Conservation (phyloP, 2,797 vertebrate species). For the Hypotaenidia philippensis region DNA sequence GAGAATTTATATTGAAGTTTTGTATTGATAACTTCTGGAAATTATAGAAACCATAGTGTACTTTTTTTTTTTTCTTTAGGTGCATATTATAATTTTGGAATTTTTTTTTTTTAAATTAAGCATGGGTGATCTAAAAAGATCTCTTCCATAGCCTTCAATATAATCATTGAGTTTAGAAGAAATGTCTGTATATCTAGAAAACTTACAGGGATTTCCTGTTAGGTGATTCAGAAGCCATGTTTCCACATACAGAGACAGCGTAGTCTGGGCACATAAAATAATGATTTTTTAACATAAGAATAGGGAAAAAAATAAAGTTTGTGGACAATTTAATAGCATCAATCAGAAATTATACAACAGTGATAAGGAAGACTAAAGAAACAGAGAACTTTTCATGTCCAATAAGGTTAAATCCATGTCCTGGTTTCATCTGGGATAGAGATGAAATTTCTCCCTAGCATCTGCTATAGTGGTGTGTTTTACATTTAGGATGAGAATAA, state of each 20-base stretch:
- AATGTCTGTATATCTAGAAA: neutral
- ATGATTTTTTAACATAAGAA: neutral
- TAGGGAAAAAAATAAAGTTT: neutral
- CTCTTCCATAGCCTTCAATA: neutral
- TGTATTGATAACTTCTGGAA: neutral
- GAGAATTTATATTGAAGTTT: neutral
- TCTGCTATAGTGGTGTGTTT: too few relatives aligned
- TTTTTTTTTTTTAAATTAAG: neutral
- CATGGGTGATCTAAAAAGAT: neutral
- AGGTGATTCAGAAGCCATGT: neutral
- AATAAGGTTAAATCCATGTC: neutral
- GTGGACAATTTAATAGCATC: neutral
- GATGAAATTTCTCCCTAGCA: too few relatives aligned
- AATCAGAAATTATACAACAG: neutral
- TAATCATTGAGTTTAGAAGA: neutral
- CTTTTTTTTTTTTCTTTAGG: neutral
- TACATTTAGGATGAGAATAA: too few relatives aligned
- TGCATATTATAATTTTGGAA: neutral
- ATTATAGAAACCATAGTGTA: neutral
- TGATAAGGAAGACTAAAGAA: neutral
- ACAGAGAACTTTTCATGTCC: neutral
- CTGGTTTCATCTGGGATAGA: too few relatives aligned
- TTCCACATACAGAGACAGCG: neutral
- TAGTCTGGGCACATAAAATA: neutral
- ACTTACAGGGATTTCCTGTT: neutral